These are phyloP conservation scores for Autographa pulchrina DNA, from an alignment of 2,888 invertebrate genomes.

Conservation along the genomic window DNA sequence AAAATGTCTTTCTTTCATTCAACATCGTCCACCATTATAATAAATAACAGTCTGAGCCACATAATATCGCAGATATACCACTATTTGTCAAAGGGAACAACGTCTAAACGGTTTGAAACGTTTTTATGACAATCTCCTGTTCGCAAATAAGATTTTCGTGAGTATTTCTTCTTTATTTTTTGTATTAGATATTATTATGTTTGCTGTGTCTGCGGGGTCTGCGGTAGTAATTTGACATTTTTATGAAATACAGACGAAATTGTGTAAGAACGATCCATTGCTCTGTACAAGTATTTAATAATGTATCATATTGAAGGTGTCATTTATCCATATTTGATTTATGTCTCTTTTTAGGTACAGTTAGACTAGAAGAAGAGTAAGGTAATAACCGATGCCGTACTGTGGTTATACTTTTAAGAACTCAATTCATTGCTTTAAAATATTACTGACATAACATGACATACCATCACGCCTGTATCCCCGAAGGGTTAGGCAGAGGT, in stretches of 20 bases:
- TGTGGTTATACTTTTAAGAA: too few relatives aligned
- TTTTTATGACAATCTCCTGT: conserved; percentile 7
- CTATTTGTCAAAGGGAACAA: conserved; percentile 35
- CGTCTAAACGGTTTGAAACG: conserved; percentile 10
- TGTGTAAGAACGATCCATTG: too few relatives aligned
- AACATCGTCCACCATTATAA: neutral
- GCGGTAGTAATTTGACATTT: neutral
- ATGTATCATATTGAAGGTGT: too few relatives aligned
- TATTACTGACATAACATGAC: too few relatives aligned
- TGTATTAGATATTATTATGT: neutral
- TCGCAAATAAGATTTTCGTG: neutral
- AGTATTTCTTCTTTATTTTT: neutral
- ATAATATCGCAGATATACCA: conserved; percentile 7
- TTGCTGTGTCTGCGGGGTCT: neutral
- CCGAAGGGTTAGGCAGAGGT: too few relatives aligned
- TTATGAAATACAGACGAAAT: neutral
- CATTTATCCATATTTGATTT: too few relatives aligned
- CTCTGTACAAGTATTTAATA: too few relatives aligned
- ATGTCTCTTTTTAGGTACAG: too few relatives aligned
- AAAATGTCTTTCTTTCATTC: conserved; percentile 5
- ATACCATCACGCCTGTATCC: too few relatives aligned
- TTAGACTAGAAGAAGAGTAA: too few relatives aligned
- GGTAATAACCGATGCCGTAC: too few relatives aligned
- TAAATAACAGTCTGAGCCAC: conserved; percentile 1
- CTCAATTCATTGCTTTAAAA: too few relatives aligned